These are phyloP conservation scores for Antheraea yamamai DNA, from an alignment of 2,888 invertebrate species.

Conservation along the genomic window DNA sequence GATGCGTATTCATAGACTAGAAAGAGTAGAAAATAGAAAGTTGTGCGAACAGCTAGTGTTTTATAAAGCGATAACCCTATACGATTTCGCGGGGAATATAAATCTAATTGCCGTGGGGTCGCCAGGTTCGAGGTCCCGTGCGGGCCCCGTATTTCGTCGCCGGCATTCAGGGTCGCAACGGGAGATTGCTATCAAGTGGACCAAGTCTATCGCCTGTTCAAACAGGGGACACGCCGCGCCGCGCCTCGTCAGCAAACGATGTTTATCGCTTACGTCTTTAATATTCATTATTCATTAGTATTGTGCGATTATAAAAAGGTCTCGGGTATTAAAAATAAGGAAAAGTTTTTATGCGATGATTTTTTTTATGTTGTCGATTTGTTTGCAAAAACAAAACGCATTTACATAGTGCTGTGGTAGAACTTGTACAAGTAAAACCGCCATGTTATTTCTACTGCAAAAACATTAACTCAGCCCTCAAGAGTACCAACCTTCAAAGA, in stretches of 20 bases:
- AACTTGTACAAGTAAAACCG: no score
- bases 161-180: constrained; percentile 35
- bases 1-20: no score
- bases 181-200: constrained; percentile 60
- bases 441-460: no score
- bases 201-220: constrained; percentile 53
- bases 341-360: not conserved
- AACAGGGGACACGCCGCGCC: constrained; percentile 39
- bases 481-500: no score
- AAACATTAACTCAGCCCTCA: no score
- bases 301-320: constrained; percentile 16
- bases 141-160: constrained; percentile 52
- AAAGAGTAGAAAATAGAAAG: not conserved
- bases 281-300: constrained; percentile 74
- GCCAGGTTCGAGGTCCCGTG: constrained; percentile 40
- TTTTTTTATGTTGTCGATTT: not conserved
- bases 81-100: constrained; percentile 41
- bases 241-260: constrained; percentile 55
- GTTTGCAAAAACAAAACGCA: no score
- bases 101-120: constrained; percentile 44
- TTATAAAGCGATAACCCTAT: constrained; percentile 31
- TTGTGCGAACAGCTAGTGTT: not conserved
- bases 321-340: not conserved
- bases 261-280: constrained; percentile 61
- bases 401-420: no score